Percentiles rank a stretch among this genome's conserved stretches.
Conservation (phyloP, 1,140 invertebrate genomes). For the Camponotus vicinus region DNA sequence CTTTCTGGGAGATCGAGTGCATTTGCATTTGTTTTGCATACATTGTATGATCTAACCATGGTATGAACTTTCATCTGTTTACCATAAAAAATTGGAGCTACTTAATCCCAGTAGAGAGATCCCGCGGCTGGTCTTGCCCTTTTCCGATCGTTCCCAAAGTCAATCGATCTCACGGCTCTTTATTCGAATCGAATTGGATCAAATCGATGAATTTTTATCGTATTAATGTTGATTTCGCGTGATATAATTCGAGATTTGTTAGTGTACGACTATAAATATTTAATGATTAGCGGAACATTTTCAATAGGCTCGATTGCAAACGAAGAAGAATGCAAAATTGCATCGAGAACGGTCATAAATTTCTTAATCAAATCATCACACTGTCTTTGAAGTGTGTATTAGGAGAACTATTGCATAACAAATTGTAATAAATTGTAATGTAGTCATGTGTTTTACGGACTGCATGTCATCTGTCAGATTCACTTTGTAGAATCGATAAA, state of each 20-base stretch:
- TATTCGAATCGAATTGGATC: conserved; percentile 22
- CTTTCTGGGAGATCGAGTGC: conserved; percentile 72
- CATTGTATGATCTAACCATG: conserved; percentile 55
- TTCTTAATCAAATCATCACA: neutral
- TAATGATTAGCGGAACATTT: neutral
- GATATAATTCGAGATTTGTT: neutral
- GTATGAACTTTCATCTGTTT: conserved; percentile 77
- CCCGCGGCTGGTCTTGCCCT: conserved; percentile 61
- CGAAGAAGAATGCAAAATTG: neutral
- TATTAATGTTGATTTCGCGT: conserved; percentile 44
- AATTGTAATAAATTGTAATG: conserved; percentile 14
- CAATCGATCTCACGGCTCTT: conserved; percentile 57
- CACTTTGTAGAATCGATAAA: neutral
- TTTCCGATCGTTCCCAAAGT: conserved; percentile 44
- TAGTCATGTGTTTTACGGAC: neutral
- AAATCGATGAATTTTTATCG: neutral
- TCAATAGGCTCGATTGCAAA: neutral
- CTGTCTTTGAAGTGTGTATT: neutral
- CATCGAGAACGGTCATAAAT: conserved; percentile 27
- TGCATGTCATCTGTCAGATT: neutral
- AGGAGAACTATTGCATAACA: neutral
- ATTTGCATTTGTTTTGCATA: conserved; percentile 79
- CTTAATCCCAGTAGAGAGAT: conserved; percentile 67
- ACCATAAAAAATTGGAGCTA: conserved; percentile 72
- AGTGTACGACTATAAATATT: neutral